Evolutionary conservation across 2,888 invertebrate species (phyloP), one percentile per base, ranked within the genome.

Genomic region (Macrophya alboannulata): DNA sequence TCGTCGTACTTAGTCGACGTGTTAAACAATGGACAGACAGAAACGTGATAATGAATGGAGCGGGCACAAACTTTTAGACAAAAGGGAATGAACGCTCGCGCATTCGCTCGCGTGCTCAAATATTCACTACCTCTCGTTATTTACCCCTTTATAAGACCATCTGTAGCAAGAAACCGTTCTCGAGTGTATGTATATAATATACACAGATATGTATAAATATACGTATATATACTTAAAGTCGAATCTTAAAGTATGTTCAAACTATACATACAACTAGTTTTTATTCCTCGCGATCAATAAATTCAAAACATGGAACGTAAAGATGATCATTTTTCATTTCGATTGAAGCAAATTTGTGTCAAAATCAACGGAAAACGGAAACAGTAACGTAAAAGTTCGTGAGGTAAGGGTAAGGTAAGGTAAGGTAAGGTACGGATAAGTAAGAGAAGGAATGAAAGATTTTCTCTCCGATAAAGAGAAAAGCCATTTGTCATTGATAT

Each of bases 21-120:
- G 81, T 81, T 81, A 81, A 81, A 81, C 81, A 81, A 81, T 81
- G 81, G 51, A 62, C 59, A 81, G 81, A 21, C 81, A 62, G 81
- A 51, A 62, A 81, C 59, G 59, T 62, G 43, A 81, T 81, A 81
- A 81, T 59, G 81, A 81, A 81, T 81, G 62, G 62, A 45, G 43
- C 81, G n/a, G n/a, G 51, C 43, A 62, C 79, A 79, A 81, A 81
- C 40, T 81, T 81, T 81, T 21, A 81, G 81, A 81, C 81, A 81
- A 81, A 62, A 51, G 51, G 74, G 51, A 55, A 77, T 51, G 31
- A 21, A 55, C 31, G 77, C 68, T 68, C 68, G 8, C 62, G 21
- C 62, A 21, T 21, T 21, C 25, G 62, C 62, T 25, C 62, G 21
- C 62, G 25, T 62, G 62, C 37, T 31, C 68, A 37, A 31, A 43